phyloP scores from a whole-genome alignment of 2,888 invertebrate genomes.

The Metallyticus violacea region DNA sequence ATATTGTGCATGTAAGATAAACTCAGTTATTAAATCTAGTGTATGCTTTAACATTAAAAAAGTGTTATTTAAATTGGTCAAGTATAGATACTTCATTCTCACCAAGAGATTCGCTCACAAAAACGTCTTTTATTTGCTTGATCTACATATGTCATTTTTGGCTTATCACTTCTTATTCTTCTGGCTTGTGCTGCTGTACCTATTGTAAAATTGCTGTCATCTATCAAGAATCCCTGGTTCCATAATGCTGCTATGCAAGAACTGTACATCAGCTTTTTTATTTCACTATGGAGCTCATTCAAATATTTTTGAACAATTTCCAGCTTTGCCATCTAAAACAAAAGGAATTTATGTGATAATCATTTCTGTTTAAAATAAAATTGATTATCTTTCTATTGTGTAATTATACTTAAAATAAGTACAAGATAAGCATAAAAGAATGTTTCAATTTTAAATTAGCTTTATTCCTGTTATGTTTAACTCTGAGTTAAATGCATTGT shows the following conservation, averaged over 20 bases:
- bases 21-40: neutral
- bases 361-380: neutral
- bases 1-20: too few species aligned
- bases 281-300: constrained; percentile 50
- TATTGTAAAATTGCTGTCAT: constrained; percentile 58
- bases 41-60: too few species aligned
- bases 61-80: too few species aligned
- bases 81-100: neutral
- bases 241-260: constrained; percentile 75
- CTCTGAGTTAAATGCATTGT: too few species aligned
- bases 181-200: constrained; percentile 38
- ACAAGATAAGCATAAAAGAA: too few species aligned
- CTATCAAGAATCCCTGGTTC: constrained; percentile 73
- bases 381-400: neutral
- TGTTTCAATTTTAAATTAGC: too few species aligned
- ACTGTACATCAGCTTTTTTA: constrained; percentile 59
- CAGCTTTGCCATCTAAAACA: constrained; percentile 51
- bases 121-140: constrained; percentile 80
- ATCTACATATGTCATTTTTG: constrained; percentile 82
- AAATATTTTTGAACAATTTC: constrained; percentile 47
- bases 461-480: too few species aligned
- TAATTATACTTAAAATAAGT: too few species aligned
- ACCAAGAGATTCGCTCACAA: constrained; percentile 74
- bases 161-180: constrained; percentile 35
- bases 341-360: neutral